Evolutionary conservation across 2,797 vertebrate species (phyloP).

Genomic region (Bradypodion ventrale): DNA sequence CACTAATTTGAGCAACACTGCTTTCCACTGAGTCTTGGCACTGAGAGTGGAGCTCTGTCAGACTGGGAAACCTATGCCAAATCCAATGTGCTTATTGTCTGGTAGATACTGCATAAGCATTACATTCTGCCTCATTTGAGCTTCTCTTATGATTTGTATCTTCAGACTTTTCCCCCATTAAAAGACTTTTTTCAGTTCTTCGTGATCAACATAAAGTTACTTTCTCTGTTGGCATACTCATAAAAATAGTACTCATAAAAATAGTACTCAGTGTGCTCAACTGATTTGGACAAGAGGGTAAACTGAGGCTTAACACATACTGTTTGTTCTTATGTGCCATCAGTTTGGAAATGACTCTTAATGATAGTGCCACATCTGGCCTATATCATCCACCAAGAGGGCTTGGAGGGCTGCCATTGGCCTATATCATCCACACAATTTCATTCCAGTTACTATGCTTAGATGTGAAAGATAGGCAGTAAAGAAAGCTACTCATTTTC

Average conservation of each 20-base stretch:
- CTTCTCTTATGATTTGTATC: not conserved
- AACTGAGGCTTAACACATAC: not conserved
- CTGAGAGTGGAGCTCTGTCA: not conserved
- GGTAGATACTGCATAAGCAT: not conserved
- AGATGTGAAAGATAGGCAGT: no score
- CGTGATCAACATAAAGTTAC: not conserved
- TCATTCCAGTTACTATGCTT: no score
- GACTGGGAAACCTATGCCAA: not conserved
- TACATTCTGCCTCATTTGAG: not conserved
- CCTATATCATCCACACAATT: no score
- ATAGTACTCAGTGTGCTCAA: not conserved
- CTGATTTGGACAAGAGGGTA: not conserved
- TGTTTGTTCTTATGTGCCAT: no score
- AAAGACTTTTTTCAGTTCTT: not conserved
- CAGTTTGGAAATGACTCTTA: no score
- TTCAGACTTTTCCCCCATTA: not conserved
- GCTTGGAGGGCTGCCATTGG: no score
- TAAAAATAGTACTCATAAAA: not conserved
- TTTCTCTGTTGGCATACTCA: not conserved
- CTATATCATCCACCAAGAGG: no score
- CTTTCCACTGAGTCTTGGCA: constrained; percentile 8
- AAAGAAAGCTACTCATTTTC: no score
- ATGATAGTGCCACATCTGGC: no score
- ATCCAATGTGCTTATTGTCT: not conserved
- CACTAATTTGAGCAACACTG: not conserved